Base-by-base conservation (phyloP, 2,797 vertebrate species). In the Prunella strophiata region DNA sequence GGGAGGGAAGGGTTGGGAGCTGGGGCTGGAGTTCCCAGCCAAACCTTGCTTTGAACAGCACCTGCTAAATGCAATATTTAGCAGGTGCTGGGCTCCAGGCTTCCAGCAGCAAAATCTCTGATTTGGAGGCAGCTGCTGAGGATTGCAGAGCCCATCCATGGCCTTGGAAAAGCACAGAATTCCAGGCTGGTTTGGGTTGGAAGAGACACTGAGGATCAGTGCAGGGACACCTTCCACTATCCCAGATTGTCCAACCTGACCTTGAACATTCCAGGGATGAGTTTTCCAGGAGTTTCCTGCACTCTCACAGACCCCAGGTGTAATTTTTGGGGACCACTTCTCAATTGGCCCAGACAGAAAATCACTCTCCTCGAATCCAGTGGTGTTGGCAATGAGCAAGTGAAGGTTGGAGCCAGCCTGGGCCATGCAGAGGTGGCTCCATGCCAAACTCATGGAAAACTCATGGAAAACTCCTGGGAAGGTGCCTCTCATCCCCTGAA, bases 321-420 rank as follows among this genome's bases (percentile, higher is more conserved):
- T 25, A 11, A 1, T 1, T 8, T 36, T 52, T 19, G 54, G 59
- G 47, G 16, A 9, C 5, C 57, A 4, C 10, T 40, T 34, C 40
- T 50, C 25, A 10, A 6, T 43, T 11, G 11, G 6, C 21, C 34
- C 51, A 4, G 38, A 10, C 18, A 66, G 26, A 54, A 62, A 29
- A 68, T 0, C 1, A 4, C 7, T 62, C 2, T 2, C 10, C 2
- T 5, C 2, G 3, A n/a, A n/a, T 34, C 19, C 65, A 9, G 59
- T 0, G 57, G 38, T 19, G 34, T 4, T 9, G 42, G 70, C 20
- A 36, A 21, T 2, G 59, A 55, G 19, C 58, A 30, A 7, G 50
- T 0, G 8, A 23, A 74, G 65, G 30, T 0, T 3, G 79, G 82
- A 81, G 61, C 11, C 47, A 72, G 27, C 32, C 58, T 5, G 4